These are phyloP conservation scores for Hucho hucho DNA, from an alignment of 2,113 vertebrate species.

Conservation along the genomic window DNA sequence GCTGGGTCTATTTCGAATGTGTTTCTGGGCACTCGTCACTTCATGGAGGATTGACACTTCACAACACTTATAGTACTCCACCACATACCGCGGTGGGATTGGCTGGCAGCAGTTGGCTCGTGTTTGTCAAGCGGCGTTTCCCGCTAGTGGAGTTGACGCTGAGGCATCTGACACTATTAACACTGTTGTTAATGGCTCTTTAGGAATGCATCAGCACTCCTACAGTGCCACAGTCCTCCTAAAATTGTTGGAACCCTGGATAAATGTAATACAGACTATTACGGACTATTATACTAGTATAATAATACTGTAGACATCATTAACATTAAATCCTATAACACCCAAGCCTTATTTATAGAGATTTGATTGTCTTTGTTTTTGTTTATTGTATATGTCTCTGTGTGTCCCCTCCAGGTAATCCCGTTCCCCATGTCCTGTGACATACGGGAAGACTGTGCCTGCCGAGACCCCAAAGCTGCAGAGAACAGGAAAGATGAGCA, in stretches of 20 bases:
- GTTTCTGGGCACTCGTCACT: slow-evolving; percentile 1
- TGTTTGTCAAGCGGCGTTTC: neutral
- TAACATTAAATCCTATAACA: no score
- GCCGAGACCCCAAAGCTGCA: slow-evolving; percentile 86
- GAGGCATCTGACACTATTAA: neutral
- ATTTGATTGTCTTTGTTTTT: neutral
- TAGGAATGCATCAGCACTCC: neutral
- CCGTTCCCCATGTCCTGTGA: slow-evolving; percentile 97
- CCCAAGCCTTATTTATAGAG: no score
- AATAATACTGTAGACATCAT: no score
- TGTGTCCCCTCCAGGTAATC: slow-evolving; percentile 80
- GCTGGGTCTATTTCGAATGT: slow-evolving; percentile 47
- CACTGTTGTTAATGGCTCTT: neutral
- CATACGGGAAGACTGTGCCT: slow-evolving; percentile 89
- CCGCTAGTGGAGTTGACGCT: neutral
- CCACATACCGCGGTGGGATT: neutral
- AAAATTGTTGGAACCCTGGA: no score
- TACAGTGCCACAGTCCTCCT: neutral
- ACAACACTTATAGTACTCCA: neutral
- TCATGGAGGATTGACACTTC: slow-evolving; percentile 7
- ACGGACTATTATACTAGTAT: no score
- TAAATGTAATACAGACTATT: no score
- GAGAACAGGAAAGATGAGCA: slow-evolving; percentile 85
- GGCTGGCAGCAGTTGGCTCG: neutral
- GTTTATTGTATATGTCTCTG: slow-evolving; percentile 17